A percentile compares a stretch with the other conserved stretches of the same genome.
Evolutionary conservation across 1,140 invertebrate genomes (phyloP).

Genomic region (Metopolophium dirhodum): DNA sequence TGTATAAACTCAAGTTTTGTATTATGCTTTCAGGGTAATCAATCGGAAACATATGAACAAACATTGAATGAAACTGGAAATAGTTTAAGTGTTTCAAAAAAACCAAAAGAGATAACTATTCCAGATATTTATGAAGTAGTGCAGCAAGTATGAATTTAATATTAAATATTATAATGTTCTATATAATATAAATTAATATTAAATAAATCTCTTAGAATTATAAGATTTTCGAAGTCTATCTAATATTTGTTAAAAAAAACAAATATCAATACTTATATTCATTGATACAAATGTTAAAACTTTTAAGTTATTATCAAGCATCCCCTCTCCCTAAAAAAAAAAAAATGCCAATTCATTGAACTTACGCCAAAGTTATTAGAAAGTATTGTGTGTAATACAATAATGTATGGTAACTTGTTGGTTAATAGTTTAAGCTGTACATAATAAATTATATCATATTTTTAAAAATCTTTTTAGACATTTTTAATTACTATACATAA

Average conservation of each 20-base stretch:
- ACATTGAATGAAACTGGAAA: conserved; percentile 11
- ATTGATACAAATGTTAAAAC: not conserved
- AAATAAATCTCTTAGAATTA: not conserved
- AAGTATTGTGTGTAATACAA: not conserved
- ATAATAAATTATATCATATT: not conserved
- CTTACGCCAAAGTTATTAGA: not conserved
- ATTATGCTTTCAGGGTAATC: conserved; percentile 18
- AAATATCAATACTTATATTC: not conserved
- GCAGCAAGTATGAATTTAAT: conserved; percentile 37
- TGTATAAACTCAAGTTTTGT: not conserved
- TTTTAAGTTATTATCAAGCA: not conserved
- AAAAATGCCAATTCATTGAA: not conserved
- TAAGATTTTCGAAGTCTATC: not conserved
- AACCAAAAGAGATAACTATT: conserved; percentile 17
- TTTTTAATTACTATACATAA: not conserved
- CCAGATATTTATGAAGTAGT: conserved; percentile 51
- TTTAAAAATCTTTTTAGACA: not conserved
- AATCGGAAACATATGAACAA: not conserved
- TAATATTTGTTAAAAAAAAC: not conserved
- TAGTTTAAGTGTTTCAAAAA: not conserved
- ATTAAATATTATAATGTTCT: not conserved
- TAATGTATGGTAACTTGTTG: not conserved
- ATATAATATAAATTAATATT: not conserved
- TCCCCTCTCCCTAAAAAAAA: not conserved
- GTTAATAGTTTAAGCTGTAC: not conserved